Evolutionary conservation across 2,113 vertebrate genomes (phyloP), one percentile per base, ranked within the genome.

Genomic region (Otis tarda): DNA sequence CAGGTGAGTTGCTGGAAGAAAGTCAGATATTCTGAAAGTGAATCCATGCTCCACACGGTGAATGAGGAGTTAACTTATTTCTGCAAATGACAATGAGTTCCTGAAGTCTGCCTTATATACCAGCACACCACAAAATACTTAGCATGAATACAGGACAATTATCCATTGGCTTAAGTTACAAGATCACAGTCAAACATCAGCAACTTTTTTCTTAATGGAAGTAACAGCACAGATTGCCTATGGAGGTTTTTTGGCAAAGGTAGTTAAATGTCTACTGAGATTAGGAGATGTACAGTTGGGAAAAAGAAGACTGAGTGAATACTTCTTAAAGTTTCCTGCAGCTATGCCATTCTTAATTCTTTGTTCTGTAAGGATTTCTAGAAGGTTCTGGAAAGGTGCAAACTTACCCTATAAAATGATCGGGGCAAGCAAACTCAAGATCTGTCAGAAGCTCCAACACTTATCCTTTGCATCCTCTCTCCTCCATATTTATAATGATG

Each of bases 1-100:
- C 3, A 73, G 24, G 13, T 33, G 11, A 64, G 68, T 8, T 45
- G 14, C 52, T 37, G 39, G 22, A 68, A 76, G 30, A 74, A 49
- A 59, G 18, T 39, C 25, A 8, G 4, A 53, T 43, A 9, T 28
- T 71, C 33, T 91, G 30, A n/a, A 45, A 9, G 23, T 30, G 52
- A 67, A 49, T 15, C 23, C 4, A 7, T 1, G 2, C 31, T 69
- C 16, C 45, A 16, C 0, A 1, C 27, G 10, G 33, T 18, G 35
- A 52, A 13, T 0, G 0, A 45, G 43, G 49, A 50, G 18, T 41
- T 39, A 55, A 55, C 13, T 31, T 9, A 5, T 50, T 89, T 74
- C 50, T 67, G n/a, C 1, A 3, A 77, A 56, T 0, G 3, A 57
- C 14, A 31, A 7, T 23, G 31, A n/a, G 0, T 63, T 85, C 47